Base-by-base conservation (phyloP, 92 coral and sea anemone genomes). In the Galaxea fascicularis region DNA sequence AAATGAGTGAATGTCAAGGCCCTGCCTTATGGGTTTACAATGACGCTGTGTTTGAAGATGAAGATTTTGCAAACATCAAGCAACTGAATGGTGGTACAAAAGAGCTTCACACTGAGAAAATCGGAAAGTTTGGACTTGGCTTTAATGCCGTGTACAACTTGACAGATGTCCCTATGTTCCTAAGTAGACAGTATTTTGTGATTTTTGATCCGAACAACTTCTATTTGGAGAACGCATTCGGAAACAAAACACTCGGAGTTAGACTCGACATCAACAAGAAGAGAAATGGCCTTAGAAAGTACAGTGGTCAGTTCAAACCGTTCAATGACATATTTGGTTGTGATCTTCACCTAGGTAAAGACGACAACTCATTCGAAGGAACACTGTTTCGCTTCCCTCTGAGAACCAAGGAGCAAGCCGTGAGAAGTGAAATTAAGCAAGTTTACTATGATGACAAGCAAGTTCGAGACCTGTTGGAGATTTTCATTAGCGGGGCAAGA, bases 111-210 rank as follows among this genome's bases (percentile, higher is more conserved):
- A 87, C 92, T 8, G 89, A 90, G 18, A 95, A 91, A 84, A 95
- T 95, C 86, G 98, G 98, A 51, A 94, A 92, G 74, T 95, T 95
- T 92, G 98, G 98, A 22, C 91, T 93, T 64, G 98, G 98, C 17
- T 95, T 95, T 80, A 95, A 95, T 71, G 92, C 98, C 0, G 98
- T 93, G 12, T 95, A 95, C 88, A 92, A 95, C 71, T 79, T 95
- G 67, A 95, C 98, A 27, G 98, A 95, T 76, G 97, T 93, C 24
- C 98, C 98, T 29, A 95, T 96, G 85, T 93, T 95, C 73, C 84
- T 95, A 15, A 95, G 98, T 74, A 85, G 92, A 76, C 86, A 88
- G 39, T 86, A 71, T 51, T 31, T 93, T 63, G 95, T 92, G 39
- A 82, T 95, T 8, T 86, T 95, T 74, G 98, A 95, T 74, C 98